A percentile compares a stretch with the other conserved stretches of the same genome.
phyloP scores from a whole-genome alignment of 2,797 vertebrate species.

The Phataginus tetradactyla region DNA sequence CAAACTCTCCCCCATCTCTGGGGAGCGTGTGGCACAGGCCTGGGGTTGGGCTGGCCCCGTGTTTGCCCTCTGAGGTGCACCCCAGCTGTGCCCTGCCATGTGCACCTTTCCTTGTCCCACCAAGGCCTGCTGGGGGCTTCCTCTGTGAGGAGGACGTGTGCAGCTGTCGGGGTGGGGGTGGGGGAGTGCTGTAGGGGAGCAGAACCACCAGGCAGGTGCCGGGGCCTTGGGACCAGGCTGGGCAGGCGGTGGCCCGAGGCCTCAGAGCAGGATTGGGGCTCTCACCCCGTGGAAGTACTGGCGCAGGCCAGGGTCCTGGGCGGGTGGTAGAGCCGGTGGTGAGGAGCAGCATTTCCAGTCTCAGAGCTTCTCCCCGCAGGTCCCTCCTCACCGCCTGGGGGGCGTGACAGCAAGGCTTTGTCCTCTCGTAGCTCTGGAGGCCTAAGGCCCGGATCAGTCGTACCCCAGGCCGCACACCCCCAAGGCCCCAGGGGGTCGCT shows the following conservation, averaged over 20 bases:
- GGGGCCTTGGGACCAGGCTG: not conserved
- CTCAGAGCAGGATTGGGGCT: not conserved
- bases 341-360: not conserved
- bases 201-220: no score
- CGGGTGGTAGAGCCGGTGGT: not conserved
- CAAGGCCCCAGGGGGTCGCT: not conserved
- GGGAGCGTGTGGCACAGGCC: rapidly evolving
- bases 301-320: not conserved
- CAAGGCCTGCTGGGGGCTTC: no score
- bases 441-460: not conserved
- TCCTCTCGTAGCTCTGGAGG: not conserved
- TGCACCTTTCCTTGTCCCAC: not conserved
- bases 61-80: not conserved
- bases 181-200: rapidly evolving
- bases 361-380: not conserved
- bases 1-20: not conserved
- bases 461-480: no score
- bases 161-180: rapidly evolving
- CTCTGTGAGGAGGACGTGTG: not conserved
- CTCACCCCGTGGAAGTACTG: not conserved
- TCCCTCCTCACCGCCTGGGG: no score
- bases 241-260: not conserved
- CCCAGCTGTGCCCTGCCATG: no score
- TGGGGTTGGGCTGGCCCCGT: not conserved
- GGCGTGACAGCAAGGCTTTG: no score